Evolutionary conservation across 2,113 vertebrate genomes (phyloP).

Genomic region (Myrmecobius fasciatus): DNA sequence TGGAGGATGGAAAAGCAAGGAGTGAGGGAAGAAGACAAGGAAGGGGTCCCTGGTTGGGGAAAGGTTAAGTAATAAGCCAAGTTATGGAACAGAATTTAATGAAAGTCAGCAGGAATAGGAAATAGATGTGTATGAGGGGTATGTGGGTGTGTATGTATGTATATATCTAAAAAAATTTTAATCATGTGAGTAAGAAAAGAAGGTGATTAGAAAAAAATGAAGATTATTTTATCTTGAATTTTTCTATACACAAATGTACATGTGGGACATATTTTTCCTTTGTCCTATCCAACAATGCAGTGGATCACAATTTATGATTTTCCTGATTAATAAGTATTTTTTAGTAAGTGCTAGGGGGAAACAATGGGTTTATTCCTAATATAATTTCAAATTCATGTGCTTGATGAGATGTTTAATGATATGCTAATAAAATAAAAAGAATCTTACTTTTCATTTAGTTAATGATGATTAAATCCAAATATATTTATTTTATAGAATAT

Average conservation of each 20-base stretch:
- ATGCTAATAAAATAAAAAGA: slow-evolving; percentile 28
- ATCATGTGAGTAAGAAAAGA: not conserved
- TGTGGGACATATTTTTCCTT: slow-evolving; percentile 14
- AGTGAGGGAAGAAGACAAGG: no score
- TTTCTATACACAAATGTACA: not conserved
- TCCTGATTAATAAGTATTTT: slow-evolving; percentile 44
- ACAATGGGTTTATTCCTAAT: slow-evolving; percentile 28
- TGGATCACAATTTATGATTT: slow-evolving; percentile 41
- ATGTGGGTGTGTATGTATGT: no score
- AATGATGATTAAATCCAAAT: slow-evolving; percentile 26
- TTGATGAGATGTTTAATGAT: slow-evolving; percentile 33
- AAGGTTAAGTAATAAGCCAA: no score
- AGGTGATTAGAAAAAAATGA: slow-evolving; percentile 14
- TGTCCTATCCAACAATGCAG: slow-evolving; percentile 41
- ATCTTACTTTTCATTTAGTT: not conserved
- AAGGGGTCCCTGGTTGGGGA: no score
- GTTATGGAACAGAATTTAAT: no score
- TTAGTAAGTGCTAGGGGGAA: slow-evolving; percentile 53
- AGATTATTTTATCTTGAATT: slow-evolving; percentile 45
- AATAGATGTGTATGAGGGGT: no score
- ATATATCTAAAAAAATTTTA: not conserved
- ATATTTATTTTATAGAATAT: not conserved
- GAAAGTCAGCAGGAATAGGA: no score
- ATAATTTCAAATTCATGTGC: slow-evolving; percentile 20
- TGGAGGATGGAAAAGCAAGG: no score